Evolutionary conservation across 1,140 invertebrate species (phyloP).

Genomic region (Neodiprion lecontei): DNA sequence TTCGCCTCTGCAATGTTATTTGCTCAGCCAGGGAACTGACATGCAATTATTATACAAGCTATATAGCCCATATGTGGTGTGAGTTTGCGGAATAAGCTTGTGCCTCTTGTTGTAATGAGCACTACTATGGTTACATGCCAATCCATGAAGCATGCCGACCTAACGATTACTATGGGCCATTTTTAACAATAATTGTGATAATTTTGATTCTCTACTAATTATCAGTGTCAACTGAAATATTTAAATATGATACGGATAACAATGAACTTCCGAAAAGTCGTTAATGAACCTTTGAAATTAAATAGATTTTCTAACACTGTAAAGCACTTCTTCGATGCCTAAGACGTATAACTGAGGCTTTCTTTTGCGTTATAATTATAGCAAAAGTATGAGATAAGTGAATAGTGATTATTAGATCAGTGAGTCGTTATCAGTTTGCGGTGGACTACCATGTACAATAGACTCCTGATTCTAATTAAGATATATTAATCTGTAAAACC

Average conservation of each 20-base stretch:
- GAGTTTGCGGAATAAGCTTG: neutral
- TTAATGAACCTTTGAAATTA: too few relatives aligned
- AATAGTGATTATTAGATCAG: too few relatives aligned
- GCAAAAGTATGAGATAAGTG: too few relatives aligned
- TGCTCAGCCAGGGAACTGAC: neutral
- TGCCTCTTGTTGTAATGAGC: neutral
- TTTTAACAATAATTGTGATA: too few relatives aligned
- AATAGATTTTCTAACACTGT: too few relatives aligned
- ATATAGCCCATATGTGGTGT: neutral
- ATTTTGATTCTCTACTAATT: too few relatives aligned
- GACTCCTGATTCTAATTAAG: neutral
- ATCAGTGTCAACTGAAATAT: too few relatives aligned
- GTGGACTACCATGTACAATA: neutral
- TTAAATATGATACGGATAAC: too few relatives aligned
- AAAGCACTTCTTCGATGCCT: too few relatives aligned
- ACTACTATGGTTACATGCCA: neutral
- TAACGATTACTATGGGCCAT: neutral
- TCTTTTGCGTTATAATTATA: too few relatives aligned
- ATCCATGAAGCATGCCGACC: neutral
- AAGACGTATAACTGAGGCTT: too few relatives aligned
- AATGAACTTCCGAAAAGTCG: too few relatives aligned
- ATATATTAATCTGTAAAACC: neutral
- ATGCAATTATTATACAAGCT: slow-evolving; percentile 1
- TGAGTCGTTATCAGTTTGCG: neutral
- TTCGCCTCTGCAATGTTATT: neutral